Evolutionary conservation across 2,113 vertebrate genomes (phyloP), one percentile per base, ranked within the genome.

Genomic region (Phaethon lepturus): DNA sequence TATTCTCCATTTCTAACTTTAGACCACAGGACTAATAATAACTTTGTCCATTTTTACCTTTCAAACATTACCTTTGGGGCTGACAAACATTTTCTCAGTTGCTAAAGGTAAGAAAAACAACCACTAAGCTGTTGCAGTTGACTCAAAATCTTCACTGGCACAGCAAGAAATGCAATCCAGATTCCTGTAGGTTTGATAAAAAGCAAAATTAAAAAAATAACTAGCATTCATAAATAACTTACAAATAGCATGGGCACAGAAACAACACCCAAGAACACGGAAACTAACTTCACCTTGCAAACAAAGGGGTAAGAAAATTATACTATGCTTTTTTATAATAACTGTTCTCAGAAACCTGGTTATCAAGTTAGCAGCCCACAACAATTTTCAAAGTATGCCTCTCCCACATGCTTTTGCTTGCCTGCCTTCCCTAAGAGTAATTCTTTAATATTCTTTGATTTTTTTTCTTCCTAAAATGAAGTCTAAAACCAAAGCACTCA

Each of bases 211-310:
- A 88, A 64, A 42, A 10, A 76, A 86, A 55, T 24, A 62, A 16
- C 35, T 42, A 74, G 9, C 12, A 84, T 50, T 55, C 20, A 53
- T 5, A 86, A 69, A 53, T 58, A 40, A 66, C 25, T 81, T 88
- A 29, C 13, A 53, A 86, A 62, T 64, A 38, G 38, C 44, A 33
- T 10, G 5, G 26, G 15, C 17, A 52, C 19, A 88, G 29, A 76
- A 81, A 66, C 23, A 76, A 26, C 12, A 80, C 16, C 11, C 3
- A 56, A 47, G 42, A 38, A n/a, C 19, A 71, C 0, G 0, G 52
- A 90, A 79, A 35, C 7, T 33, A 64, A 10, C 15, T 71, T 62
- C 4, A 24, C 45, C 42, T 67, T 75, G 17, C 11, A 64, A 75
- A 68, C 7, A 44, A 85, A 31, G 2, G 5, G 23, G 11, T 10